Conservation (phyloP, 2,888 invertebrate genomes). For the Fabriciana adippe region DNA sequence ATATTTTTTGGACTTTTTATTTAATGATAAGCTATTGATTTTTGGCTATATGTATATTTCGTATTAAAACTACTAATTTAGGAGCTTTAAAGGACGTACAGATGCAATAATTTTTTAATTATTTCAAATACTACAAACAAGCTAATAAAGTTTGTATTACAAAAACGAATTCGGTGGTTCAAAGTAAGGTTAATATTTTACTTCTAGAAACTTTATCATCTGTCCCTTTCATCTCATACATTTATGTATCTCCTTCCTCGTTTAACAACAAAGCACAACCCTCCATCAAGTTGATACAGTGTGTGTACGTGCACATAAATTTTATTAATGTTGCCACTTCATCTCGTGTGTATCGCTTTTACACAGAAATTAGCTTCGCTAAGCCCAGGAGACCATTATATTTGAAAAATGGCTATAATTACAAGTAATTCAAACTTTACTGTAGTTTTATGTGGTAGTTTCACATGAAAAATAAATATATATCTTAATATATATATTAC, state of each 20-base stretch:
- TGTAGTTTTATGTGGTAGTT: conserved; percentile 6
- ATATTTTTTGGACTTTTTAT: neutral
- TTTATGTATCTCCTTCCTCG: conserved; percentile 17
- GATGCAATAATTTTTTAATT: no score
- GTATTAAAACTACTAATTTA: no score
- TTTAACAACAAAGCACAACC: conserved; percentile 28
- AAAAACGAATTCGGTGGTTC: neutral
- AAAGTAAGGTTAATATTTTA: conserved; percentile 16
- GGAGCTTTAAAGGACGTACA: no score
- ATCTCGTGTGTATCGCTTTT: conserved; percentile 57
- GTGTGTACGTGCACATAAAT: conserved; percentile 58
- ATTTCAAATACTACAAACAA: neutral
- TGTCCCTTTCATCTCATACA: conserved; percentile 7
- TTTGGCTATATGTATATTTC: neutral
- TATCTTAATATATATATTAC: neutral
- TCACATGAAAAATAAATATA: conserved; percentile 1
- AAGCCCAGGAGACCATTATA: conserved; percentile 44
- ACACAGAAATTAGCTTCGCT: conserved; percentile 64
- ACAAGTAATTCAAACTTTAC: conserved; percentile 13
- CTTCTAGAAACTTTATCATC: conserved; percentile 10
- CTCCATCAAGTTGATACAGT: conserved; percentile 42
- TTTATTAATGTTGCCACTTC: conserved; percentile 62
- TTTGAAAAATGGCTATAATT: conserved; percentile 58
- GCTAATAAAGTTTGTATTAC: neutral
- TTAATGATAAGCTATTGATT: no score